Evolutionary conservation across 2,797 vertebrate genomes (phyloP).

Genomic region (Ctenopoma multispine): DNA sequence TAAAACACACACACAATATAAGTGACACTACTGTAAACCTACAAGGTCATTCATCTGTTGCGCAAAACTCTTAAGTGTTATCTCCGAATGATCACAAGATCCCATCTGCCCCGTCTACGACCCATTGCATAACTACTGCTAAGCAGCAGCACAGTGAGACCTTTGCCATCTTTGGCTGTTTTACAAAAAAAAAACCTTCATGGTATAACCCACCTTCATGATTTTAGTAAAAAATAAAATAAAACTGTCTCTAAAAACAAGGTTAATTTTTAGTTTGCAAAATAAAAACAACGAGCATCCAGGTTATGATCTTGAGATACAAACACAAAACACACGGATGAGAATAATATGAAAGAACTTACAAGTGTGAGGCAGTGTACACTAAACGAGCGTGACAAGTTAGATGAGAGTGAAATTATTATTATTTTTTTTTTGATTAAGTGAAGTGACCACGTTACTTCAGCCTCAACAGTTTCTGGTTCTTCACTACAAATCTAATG

Average conservation of each 20-base stretch:
- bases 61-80: constrained; percentile 73
- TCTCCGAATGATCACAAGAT: constrained; percentile 79
- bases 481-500: too few relatives aligned
- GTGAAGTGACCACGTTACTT: too few relatives aligned
- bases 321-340: too few relatives aligned
- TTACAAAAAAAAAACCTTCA: not conserved
- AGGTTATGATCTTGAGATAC: too few relatives aligned
- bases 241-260: not conserved
- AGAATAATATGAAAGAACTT: too few relatives aligned
- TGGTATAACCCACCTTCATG: constrained; percentile 8
- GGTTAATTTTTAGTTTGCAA: too few relatives aligned
- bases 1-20: constrained; percentile 78
- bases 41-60: constrained; percentile 72
- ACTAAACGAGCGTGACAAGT: too few relatives aligned
- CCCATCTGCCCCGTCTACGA: constrained; percentile 57
- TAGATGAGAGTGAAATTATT: too few relatives aligned
- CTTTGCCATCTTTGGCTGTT: constrained; percentile 38
- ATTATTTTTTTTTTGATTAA: too few relatives aligned
- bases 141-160: constrained; percentile 38
- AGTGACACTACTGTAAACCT: constrained; percentile 77
- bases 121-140: constrained; percentile 63
- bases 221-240: constrained; percentile 14
- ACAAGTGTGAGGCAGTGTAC: too few relatives aligned
- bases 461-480: too few relatives aligned
- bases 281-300: too few relatives aligned